Conservation (phyloP, 2,888 invertebrate genomes). For the Limnephilus auricula region DNA sequence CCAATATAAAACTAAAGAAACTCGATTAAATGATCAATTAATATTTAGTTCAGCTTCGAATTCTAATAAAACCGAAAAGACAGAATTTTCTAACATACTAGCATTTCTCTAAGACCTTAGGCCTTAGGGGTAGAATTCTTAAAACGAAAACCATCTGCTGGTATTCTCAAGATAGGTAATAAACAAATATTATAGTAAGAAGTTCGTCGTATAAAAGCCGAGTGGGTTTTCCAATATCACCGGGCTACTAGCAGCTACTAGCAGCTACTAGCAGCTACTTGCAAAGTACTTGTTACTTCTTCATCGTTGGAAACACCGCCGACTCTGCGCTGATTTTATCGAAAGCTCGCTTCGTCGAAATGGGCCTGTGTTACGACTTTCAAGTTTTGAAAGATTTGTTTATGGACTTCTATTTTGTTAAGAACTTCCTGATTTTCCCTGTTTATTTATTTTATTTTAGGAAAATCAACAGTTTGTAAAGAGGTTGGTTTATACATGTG, state of each 20-base stretch:
- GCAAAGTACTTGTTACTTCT: not conserved
- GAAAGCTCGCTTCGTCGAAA: not conserved
- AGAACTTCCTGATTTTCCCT: not conserved
- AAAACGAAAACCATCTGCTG: not conserved
- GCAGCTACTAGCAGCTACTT: too few relatives aligned
- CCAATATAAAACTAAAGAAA: not conserved
- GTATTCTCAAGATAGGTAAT: not conserved
- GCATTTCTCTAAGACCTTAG: not conserved
- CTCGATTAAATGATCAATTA: not conserved
- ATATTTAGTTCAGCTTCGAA: not conserved
- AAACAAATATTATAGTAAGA: slow-evolving; percentile 17
- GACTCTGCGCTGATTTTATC: not conserved
- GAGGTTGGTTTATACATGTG: too few relatives aligned
- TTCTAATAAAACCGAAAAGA: not conserved
- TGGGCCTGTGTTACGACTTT: not conserved
- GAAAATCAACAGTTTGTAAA: too few relatives aligned
- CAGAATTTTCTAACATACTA: not conserved
- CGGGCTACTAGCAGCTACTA: not conserved
- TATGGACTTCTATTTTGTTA: not conserved
- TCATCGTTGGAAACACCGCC: not conserved
- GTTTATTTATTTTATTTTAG: not conserved
- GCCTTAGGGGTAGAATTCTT: not conserved
- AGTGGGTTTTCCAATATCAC: slow-evolving; percentile 13
- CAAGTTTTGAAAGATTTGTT: not conserved
- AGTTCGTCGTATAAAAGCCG: not conserved